Conservation (phyloP, 2,888 invertebrate species). For the Melieria picta region DNA sequence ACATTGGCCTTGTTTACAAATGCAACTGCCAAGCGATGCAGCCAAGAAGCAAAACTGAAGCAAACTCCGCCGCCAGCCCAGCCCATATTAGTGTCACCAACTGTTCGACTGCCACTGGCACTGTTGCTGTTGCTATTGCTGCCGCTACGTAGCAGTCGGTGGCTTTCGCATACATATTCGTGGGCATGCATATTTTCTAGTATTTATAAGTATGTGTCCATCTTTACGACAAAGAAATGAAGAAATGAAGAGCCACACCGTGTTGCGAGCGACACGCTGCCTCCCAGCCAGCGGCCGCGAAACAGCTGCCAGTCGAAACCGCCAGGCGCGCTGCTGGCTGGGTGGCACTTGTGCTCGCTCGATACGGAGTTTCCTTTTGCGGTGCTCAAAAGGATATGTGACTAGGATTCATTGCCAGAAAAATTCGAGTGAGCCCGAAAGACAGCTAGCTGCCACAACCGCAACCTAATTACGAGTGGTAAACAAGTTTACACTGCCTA, state of each 20-base stretch:
- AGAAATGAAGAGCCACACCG: background rate
- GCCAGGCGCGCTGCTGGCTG: too few species aligned
- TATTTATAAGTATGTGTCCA: too few species aligned
- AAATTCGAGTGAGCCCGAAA: constrained; percentile 20
- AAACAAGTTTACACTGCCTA: constrained; percentile 40
- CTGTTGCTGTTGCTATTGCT: constrained; percentile 19
- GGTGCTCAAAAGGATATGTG: constrained; percentile 23
- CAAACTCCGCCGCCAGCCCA: constrained; percentile 8
- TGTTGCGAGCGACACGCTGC: background rate
- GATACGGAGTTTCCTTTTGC: constrained; percentile 27
- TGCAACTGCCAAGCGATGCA: constrained; percentile 31
- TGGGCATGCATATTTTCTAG: background rate
- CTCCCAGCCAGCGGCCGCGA: background rate
- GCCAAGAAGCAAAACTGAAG: background rate
- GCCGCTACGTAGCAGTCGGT: background rate
- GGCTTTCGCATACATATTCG: background rate
- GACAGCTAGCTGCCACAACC: constrained; percentile 44
- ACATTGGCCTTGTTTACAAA: constrained; percentile 43
- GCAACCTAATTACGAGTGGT: constrained; percentile 59
- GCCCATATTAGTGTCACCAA: background rate
- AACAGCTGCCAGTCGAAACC: background rate
- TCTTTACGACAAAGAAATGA: too few species aligned
- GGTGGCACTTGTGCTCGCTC: constrained; percentile 12
- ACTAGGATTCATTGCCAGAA: constrained; percentile 55
- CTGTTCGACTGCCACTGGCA: background rate